phyloP scores from a whole-genome alignment of 2,888 invertebrate genomes.

The Drosophila testacea region DNA sequence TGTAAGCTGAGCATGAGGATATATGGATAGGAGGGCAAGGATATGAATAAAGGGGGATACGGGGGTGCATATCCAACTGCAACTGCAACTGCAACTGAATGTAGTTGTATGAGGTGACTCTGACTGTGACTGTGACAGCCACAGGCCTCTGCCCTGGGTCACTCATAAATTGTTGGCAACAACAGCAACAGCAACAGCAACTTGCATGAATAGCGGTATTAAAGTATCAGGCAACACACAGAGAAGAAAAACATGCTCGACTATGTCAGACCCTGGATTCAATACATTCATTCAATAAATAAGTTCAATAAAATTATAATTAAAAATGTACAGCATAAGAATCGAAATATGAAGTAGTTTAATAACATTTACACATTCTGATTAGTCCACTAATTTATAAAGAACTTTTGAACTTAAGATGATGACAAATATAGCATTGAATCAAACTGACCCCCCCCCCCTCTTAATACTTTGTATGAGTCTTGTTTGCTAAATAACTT shows the following conservation, averaged over 20 bases:
- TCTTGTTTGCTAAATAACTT: no score
- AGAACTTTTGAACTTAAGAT: no score
- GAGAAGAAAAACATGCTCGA: background rate
- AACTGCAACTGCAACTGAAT: background rate
- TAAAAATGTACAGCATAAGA: no score
- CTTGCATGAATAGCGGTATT: conserved; percentile 70
- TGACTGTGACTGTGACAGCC: conserved; percentile 24
- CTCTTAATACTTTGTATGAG: no score
- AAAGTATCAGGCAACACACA: conserved; percentile 64
- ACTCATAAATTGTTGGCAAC: conserved; percentile 63
- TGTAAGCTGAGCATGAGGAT: background rate
- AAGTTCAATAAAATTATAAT: no score
- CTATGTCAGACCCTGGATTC: no score
- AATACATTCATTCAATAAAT: no score
- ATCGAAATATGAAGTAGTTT: no score
- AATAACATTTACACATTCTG: no score
- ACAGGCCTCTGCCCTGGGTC: conserved; percentile 40
- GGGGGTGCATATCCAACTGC: background rate
- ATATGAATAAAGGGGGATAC: background rate
- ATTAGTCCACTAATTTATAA: no score
- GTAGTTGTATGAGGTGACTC: conserved; percentile 4
- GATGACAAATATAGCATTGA: no score
- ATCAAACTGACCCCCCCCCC: no score
- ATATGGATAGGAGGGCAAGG: background rate
- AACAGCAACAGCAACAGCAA: conserved; percentile 38